Evolutionary conservation across 2,888 invertebrate genomes (phyloP), one percentile per base, ranked within the genome.

Genomic region (Leptinotarsa peninsularis): DNA sequence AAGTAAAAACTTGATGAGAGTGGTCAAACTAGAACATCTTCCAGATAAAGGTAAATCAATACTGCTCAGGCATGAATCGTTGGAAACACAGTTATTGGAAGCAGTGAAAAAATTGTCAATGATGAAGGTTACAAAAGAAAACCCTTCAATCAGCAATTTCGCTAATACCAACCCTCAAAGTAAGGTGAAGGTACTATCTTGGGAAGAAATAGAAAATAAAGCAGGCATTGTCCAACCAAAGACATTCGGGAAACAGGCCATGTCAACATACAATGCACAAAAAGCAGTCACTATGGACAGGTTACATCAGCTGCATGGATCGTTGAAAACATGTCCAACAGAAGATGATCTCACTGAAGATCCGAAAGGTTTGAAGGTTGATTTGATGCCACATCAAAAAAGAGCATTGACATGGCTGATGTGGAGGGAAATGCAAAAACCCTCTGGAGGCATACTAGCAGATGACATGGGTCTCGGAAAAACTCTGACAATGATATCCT

Each of bases 401-500:
- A 93, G 94, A 83, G 98, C 96, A 0, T 88, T 98, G 0, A 92
- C 94, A 15, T 98, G 98, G 98, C 89, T 98, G 83, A 84, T 90
- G 23, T 98, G 97, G 97, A 89, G 83, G 70, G 98, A 98, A 89
- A 90, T 90, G n/a, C 95, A 96, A 87, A 93, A 92, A 71, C 95
- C 96, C 0, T 89, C 93, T 52, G 97, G 97, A 1, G 98, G 98
- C 17, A 75, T 77, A 5, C 49, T 77, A 90, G 94, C 94, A 72
- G 94, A 95, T 85, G 94, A 95, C 86, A 95, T 95, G 95, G 95
- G 95, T 67, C 88, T 95, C 4, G 95, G 95, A 0, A 96, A 96
- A 88, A 96, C 96, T 0, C 88, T 96, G 49, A 94, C 95, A 0
- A 94, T 96, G 93, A 94, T 96, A 80, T 91, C 95, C 0, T 87